Percentiles rank a stretch among this genome's conserved stretches.
phyloP scores from a whole-genome alignment of 2,113 vertebrate species.

The Eptesicus fuscus region DNA sequence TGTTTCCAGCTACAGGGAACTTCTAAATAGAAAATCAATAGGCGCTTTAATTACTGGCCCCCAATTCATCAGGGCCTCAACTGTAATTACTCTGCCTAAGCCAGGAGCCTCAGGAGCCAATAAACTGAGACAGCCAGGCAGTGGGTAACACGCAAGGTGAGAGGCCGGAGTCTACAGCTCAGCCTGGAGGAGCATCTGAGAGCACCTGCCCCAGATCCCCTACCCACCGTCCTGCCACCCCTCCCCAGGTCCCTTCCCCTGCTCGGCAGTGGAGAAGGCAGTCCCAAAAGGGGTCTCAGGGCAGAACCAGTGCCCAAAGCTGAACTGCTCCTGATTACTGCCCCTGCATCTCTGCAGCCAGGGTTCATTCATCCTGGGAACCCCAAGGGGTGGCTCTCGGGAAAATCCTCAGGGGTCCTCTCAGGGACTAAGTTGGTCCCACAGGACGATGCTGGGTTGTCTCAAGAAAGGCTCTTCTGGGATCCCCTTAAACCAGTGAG shows the following conservation, averaged over 20 bases:
- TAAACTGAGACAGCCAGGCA: background rate
- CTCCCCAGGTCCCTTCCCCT: background rate
- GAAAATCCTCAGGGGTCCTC: background rate
- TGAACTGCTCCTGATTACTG: background rate
- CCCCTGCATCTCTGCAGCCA: background rate
- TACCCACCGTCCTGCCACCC: background rate
- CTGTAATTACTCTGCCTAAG: conserved; percentile 74
- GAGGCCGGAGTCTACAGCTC: background rate
- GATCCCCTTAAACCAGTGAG: background rate
- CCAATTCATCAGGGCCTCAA: conserved; percentile 77
- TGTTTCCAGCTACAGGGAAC: conserved; percentile 72
- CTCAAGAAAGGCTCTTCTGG: background rate
- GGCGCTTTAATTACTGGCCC: conserved; percentile 76
- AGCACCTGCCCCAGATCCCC: background rate
- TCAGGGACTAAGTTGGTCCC: background rate
- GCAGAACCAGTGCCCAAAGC: background rate
- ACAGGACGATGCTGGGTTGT: background rate
- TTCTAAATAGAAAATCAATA: conserved; percentile 79
- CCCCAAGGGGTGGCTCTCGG: background rate
- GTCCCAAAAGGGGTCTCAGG: background rate
- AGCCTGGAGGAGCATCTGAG: background rate
- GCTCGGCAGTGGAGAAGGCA: background rate
- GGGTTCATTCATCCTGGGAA: background rate
- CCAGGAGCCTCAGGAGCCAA: conserved; percentile 46
- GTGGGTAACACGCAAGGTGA: background rate